Base-by-base conservation (phyloP, 2,888 invertebrate genomes). In the Cheilosia scutellata region DNA sequence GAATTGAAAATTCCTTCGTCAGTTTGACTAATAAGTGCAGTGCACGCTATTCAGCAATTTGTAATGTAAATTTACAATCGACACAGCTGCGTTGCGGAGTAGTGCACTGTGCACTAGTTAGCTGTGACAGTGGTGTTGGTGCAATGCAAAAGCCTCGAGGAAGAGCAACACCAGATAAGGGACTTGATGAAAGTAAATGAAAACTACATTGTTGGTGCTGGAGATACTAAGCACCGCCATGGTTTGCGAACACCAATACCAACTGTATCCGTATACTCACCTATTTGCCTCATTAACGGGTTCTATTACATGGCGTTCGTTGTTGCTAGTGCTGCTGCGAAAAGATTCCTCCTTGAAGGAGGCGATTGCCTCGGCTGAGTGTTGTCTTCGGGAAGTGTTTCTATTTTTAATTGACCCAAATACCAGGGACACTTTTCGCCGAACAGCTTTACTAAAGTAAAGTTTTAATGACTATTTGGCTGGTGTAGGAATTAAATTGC, bases 51-150 rank as follows among this genome's bases (percentile, higher is more conserved):
- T 77, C 82, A 72, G 82, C 71, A 86, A 86, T 86, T 86, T 86
- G 86, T 82, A 82, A 86, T 86, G 86, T 82, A 86, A 86, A 86
- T 86, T 86, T 82, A 82, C 86, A 86, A 77, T 86, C 68, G 82
- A 80, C 86, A 82, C 77, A 72, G 58, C 76, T 82, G 70, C 76
- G 68, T 77, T 86, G 58, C 37, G 51, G 20, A 33, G 66, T 60
- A 75, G 55, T 53, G 65, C 68, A 62, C 55, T 7, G 31, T 31
- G 20, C 16, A 20, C 51, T 42, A 55, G 68, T 70, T 60, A 60
- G 42, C n/a, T 53, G 51, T 33, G 11, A 31, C 4, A 37, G 27
- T 31, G 16, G 31, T 33, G 13, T 16, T 7, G 11, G 49, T 27
- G 47, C 27, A n/a, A n/a, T 20, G 47, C 47, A 47, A 55, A 42